Conservation (phyloP, 2,797 vertebrate species). For the Pygocentrus nattereri region DNA sequence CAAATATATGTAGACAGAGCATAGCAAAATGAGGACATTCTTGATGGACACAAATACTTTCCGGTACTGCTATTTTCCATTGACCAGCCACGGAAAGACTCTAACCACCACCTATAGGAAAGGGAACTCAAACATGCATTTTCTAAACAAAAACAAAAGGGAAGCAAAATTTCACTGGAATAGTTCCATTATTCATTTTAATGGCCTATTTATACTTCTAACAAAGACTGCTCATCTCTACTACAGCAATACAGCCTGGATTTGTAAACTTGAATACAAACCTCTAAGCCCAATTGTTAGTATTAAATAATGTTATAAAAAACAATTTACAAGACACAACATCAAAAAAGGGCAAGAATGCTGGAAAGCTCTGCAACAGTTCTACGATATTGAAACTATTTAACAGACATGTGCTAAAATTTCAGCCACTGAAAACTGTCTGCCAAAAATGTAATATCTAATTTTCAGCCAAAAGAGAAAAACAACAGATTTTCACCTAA, state of each 20-base stretch:
- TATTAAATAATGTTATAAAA: too few species aligned
- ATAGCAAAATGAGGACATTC: background rate
- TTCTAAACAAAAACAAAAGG: background rate
- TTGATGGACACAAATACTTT: background rate
- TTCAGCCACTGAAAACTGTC: too few species aligned
- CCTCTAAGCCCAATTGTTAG: too few species aligned
- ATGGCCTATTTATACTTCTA: too few species aligned
- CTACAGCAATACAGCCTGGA: background rate
- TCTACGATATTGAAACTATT: too few species aligned
- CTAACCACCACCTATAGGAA: background rate
- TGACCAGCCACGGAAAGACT: background rate
- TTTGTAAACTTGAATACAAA: background rate
- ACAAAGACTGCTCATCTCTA: background rate
- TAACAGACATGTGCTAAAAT: too few species aligned
- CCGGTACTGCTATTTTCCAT: background rate
- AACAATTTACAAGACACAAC: too few species aligned
- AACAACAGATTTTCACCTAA: too few species aligned
- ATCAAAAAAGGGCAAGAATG: too few species aligned
- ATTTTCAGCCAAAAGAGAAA: too few species aligned
- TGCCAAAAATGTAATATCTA: too few species aligned
- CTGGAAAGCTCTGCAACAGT: too few species aligned
- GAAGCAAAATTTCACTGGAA: background rate
- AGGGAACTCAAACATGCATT: background rate
- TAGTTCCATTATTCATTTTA: background rate
- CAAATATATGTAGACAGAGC: constrained; percentile 2